phyloP scores from a whole-genome alignment of 64 coral and sea anemone species.

The Stichodactyla mertensii region DNA sequence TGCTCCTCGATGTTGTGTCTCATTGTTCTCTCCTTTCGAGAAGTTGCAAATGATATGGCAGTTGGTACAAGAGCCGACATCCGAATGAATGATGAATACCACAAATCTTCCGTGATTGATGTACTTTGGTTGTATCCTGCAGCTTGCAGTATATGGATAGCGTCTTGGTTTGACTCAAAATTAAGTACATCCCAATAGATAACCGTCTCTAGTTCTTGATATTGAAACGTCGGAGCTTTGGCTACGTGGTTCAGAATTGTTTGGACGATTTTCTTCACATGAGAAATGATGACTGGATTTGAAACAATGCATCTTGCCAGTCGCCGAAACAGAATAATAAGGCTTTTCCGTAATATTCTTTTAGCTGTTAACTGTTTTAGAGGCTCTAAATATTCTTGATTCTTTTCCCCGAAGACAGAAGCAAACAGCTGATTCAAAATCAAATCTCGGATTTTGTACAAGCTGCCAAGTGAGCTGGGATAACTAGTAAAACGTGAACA shows the following conservation, averaged over 20 bases:
- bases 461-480: neutral
- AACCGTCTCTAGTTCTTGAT: neutral
- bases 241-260: neutral
- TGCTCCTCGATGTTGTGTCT: neutral
- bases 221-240: neutral
- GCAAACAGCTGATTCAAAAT: neutral
- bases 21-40: slow-evolving; percentile 11
- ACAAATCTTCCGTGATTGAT: slow-evolving; percentile 1
- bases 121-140: slow-evolving; percentile 27
- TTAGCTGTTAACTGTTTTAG: neutral
- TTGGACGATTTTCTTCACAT: slow-evolving; percentile 14
- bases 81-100: neutral
- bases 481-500: slow-evolving; percentile 1
- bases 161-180: slow-evolving; percentile 28
- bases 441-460: slow-evolving; percentile 21
- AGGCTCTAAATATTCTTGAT: neutral
- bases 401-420: neutral
- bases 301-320: slow-evolving; percentile 1
- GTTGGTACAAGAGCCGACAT: neutral
- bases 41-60: neutral
- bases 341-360: neutral
- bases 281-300: neutral
- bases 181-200: slow-evolving; percentile 3
- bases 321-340: neutral
- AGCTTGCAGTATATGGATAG: slow-evolving; percentile 33